Conservation (phyloP, 2,113 vertebrate genomes). For the Calyptomena viridis region DNA sequence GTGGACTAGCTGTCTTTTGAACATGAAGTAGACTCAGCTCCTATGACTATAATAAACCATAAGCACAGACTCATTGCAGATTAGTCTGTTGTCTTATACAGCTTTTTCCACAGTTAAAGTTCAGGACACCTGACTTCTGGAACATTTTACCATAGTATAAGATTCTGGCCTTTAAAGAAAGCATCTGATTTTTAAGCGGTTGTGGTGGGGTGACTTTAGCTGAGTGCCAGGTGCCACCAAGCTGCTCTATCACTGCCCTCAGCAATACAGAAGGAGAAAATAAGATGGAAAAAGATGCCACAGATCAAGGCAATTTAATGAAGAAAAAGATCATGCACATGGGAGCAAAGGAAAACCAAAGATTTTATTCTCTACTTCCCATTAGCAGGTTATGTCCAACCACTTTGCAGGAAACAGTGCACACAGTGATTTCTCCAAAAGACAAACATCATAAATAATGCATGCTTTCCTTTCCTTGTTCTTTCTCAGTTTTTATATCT, state of each 20-base stretch:
- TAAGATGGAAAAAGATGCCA: background rate
- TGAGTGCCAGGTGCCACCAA: background rate
- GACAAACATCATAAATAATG: background rate
- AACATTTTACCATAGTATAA: background rate
- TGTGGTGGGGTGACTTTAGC: background rate
- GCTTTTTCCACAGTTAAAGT: background rate
- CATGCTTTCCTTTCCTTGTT: background rate
- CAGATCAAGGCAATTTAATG: background rate
- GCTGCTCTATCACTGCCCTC: background rate
- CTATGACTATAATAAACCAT: background rate
- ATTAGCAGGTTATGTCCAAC: accelerated
- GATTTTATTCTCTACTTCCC: background rate
- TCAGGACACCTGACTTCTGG: background rate
- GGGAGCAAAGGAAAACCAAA: background rate
- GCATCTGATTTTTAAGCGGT: background rate
- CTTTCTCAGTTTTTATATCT: background rate
- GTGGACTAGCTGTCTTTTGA: background rate
- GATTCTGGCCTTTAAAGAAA: background rate
- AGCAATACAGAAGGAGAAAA: background rate
- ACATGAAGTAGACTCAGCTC: background rate
- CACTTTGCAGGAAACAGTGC: background rate
- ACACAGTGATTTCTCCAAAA: background rate
- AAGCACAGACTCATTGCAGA: background rate
- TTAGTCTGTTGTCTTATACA: background rate
- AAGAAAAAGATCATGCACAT: background rate